A percentile compares a stretch with the other conserved stretches of the same genome.
phyloP scores from a whole-genome alignment of 1,140 invertebrate genomes.

The Drosophila dunni region DNA sequence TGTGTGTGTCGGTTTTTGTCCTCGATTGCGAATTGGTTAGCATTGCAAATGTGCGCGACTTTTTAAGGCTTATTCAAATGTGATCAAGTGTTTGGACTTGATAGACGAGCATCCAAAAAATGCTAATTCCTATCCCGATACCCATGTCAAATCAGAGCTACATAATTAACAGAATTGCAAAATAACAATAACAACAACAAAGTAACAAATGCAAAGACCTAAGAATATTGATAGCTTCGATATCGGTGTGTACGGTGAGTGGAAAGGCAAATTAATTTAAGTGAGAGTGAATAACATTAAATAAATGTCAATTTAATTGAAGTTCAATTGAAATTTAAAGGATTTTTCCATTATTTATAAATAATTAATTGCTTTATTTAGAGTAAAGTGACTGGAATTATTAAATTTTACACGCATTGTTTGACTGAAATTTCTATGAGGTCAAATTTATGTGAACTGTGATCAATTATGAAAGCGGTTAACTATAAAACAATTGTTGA shows the following conservation, averaged over 20 bases:
- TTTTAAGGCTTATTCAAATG: slow-evolving; percentile 44
- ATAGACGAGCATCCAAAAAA: slow-evolving; percentile 17
- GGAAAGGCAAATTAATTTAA: background rate
- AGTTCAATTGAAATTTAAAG: too few relatives aligned
- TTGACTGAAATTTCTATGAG: too few relatives aligned
- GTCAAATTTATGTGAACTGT: too few relatives aligned
- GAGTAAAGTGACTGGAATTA: too few relatives aligned
- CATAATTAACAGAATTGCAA: slow-evolving; percentile 28
- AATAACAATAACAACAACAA: background rate
- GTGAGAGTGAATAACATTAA: background rate
- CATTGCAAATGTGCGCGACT: slow-evolving; percentile 67
- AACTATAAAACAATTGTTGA: too few relatives aligned
- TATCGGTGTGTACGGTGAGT: background rate
- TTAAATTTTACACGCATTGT: too few relatives aligned
- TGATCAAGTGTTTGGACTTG: slow-evolving; percentile 40
- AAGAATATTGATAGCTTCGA: background rate
- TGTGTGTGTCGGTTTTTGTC: slow-evolving; percentile 16
- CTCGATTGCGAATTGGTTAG: slow-evolving; percentile 25
- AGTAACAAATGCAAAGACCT: background rate
- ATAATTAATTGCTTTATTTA: too few relatives aligned
- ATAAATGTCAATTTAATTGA: background rate
- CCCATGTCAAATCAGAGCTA: slow-evolving; percentile 16
- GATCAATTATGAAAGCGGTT: too few relatives aligned
- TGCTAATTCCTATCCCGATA: background rate
- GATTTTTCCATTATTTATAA: too few relatives aligned